A percentile compares a stretch with the other conserved stretches of the same genome.
Evolutionary conservation across 2,113 vertebrate genomes (phyloP).

Genomic region (Desmodus rotundus): DNA sequence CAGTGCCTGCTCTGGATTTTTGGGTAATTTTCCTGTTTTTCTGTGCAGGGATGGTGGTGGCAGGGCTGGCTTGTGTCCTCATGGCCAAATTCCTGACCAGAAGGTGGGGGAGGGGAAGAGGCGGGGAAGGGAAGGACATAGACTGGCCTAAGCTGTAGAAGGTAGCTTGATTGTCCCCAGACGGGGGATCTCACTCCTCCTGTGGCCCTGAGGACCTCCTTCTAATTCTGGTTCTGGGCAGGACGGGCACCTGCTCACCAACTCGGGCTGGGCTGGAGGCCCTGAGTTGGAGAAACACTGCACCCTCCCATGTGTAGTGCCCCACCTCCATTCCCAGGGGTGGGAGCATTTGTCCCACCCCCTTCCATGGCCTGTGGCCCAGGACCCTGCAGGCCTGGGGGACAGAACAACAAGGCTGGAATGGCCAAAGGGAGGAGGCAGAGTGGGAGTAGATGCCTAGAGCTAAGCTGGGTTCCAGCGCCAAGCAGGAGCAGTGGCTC

Average conservation of each 20-base stretch:
- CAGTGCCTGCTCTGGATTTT: background rate
- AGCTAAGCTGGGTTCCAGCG: background rate
- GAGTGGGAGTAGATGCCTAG: background rate
- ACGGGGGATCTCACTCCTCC: background rate
- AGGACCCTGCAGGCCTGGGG: background rate
- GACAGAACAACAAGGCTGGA: background rate
- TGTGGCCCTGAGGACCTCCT: background rate
- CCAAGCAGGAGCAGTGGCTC: background rate
- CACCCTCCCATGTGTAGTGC: background rate
- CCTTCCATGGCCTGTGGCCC: background rate
- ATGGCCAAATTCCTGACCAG: background rate
- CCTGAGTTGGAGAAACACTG: background rate
- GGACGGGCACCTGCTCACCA: background rate
- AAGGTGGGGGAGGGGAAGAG: background rate
- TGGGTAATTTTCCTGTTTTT: background rate
- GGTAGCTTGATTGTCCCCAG: background rate
- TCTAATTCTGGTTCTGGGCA: background rate
- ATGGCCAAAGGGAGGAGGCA: background rate
- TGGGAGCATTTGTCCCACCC: too few species aligned
- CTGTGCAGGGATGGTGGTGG: too few species aligned
- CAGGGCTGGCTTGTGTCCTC: background rate
- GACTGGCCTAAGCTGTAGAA: background rate
- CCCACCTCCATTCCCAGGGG: background rate
- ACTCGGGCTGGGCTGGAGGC: background rate
- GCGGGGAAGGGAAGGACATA: background rate